These are phyloP conservation scores for Cyrtorhinus lividipennis DNA, from an alignment of 1,140 invertebrate species.

Conservation along the genomic window DNA sequence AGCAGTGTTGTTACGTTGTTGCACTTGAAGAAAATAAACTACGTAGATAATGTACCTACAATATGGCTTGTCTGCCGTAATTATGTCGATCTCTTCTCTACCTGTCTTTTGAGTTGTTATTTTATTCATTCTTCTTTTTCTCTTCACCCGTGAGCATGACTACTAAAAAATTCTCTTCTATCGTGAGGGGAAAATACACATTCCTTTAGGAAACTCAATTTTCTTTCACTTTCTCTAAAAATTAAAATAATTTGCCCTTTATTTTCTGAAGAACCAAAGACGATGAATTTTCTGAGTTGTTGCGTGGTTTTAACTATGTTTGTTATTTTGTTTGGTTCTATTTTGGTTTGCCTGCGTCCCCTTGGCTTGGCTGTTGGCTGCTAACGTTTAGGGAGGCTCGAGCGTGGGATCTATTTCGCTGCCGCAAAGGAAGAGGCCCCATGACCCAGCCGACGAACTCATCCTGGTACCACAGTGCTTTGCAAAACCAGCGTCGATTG, in stretches of 20 bases:
- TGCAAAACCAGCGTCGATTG: constrained; percentile 27
- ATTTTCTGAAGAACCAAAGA: neutral
- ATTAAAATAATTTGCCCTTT: neutral
- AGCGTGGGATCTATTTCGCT: constrained; percentile 38
- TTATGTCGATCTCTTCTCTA: constrained; percentile 9
- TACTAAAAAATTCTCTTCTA: neutral
- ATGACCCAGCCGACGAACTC: constrained; percentile 69
- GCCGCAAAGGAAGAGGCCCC: constrained; percentile 74
- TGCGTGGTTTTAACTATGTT: constrained; percentile 21
- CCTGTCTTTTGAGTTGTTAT: neutral
- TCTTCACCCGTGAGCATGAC: neutral
- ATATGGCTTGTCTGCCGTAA: constrained; percentile 11
- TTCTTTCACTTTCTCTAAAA: neutral
- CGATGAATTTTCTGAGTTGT: neutral
- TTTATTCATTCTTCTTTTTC: neutral
- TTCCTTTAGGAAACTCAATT: neutral
- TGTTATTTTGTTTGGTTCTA: constrained; percentile 30
- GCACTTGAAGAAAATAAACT: constrained; percentile 1
- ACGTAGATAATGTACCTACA: neutral
- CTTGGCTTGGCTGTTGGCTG: constrained; percentile 40
- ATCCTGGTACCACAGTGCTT: constrained; percentile 71
- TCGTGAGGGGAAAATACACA: neutral
- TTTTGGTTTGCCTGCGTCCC: constrained; percentile 34
- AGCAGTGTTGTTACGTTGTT: constrained; percentile 15
- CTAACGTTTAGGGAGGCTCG: constrained; percentile 23